Percentiles rank a stretch among this genome's conserved stretches.
phyloP scores from a whole-genome alignment of 2,888 invertebrate genomes.

The Agrypnus murinus region DNA sequence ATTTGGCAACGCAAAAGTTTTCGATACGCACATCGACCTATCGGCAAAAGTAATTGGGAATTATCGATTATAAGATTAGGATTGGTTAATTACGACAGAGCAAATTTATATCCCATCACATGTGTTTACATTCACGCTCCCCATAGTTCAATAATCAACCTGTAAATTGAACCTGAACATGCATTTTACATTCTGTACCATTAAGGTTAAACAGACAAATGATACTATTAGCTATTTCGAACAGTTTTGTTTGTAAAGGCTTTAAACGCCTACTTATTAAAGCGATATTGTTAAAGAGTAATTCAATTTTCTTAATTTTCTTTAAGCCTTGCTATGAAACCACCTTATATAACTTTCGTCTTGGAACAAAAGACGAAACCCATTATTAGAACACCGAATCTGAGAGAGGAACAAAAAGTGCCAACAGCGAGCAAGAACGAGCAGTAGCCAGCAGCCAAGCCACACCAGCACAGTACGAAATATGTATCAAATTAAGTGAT shows the following conservation, averaged over 20 bases:
- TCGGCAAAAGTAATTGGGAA: conserved; percentile 13
- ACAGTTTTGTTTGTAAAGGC: not conserved
- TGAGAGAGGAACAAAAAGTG: conserved; percentile 39
- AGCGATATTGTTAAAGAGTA: not conserved
- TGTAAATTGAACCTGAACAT: conserved; percentile 6
- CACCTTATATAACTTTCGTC: conserved; percentile 17
- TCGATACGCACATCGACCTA: conserved; percentile 1
- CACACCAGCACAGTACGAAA: conserved; percentile 42
- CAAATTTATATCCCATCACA: conserved; percentile 16
- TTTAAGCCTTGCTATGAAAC: conserved; percentile 5
- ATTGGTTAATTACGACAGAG: conserved; percentile 12
- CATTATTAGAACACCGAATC: conserved; percentile 37
- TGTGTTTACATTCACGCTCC: conserved; percentile 16
- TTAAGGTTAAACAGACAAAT: not conserved
- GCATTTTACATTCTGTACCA: conserved; percentile 9
- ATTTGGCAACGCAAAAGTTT: too few species aligned
- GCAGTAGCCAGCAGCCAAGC: conserved; percentile 40
- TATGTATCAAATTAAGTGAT: conserved; percentile 53
- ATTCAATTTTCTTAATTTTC: conserved; percentile 1
- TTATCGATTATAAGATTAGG: conserved; percentile 14
- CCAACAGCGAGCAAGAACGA: conserved; percentile 27
- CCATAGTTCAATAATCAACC: not conserved
- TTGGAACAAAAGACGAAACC: conserved; percentile 27
- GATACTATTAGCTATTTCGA: not conserved
- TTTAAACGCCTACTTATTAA: conserved; percentile 1